Evolutionary conservation across 2,113 vertebrate species (phyloP).

Genomic region (Brienomyrus brachyistius): DNA sequence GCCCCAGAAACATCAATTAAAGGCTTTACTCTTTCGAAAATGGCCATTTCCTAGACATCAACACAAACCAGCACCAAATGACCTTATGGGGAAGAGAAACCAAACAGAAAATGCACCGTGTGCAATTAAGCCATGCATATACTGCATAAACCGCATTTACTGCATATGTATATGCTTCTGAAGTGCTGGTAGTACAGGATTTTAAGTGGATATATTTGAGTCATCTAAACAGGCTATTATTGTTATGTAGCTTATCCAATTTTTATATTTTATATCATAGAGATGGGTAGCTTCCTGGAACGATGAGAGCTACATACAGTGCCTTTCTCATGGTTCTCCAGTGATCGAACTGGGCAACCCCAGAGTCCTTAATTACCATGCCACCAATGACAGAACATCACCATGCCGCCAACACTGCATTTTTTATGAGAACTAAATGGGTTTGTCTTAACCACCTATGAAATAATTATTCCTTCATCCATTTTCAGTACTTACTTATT

Average conservation of each 20-base stretch:
- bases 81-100: slow-evolving; percentile 1
- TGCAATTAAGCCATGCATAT: neutral
- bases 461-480: slow-evolving; percentile 1
- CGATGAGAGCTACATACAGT: neutral
- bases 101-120: neutral
- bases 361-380: neutral
- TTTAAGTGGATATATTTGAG: neutral
- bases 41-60: neutral
- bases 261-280: neutral
- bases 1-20: neutral
- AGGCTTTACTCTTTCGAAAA: neutral
- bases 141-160: neutral
- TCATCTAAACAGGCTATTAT: neutral
- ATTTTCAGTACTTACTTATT: neutral
- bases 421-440: neutral
- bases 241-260: neutral
- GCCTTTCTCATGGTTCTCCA: neutral
- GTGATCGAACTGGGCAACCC: neutral
- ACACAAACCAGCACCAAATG: neutral
- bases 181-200: neutral
- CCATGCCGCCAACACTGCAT: neutral
- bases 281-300: neutral
- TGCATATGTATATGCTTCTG: neutral
- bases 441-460: neutral
- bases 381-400: neutral